Evolutionary conservation across 2,113 vertebrate genomes (phyloP).

Genomic region (Tauraco erythrolophus): DNA sequence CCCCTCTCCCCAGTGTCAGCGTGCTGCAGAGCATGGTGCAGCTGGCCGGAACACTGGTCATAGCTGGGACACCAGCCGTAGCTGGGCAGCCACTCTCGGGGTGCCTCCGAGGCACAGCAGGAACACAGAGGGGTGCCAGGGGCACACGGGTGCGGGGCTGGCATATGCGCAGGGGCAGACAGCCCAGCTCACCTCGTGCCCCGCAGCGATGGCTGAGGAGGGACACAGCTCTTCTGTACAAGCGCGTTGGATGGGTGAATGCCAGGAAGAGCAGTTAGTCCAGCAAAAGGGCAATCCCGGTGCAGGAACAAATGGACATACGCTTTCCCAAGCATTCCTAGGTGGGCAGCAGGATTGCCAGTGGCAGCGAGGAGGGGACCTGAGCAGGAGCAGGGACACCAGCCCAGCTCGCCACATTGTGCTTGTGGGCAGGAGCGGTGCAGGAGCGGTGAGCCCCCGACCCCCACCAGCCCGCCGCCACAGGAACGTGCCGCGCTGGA

Average conservation of each 20-base stretch:
- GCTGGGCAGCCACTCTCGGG: accelerated
- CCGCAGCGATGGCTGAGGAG: neutral
- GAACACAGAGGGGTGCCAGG: neutral
- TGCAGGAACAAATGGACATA: neutral
- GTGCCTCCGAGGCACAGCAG: neutral
- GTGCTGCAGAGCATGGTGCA: accelerated
- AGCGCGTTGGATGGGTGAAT: neutral
- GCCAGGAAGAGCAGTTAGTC: neutral
- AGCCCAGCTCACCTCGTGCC: neutral
- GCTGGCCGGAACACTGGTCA: accelerated
- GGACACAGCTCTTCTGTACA: neutral
- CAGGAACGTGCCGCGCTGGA: accelerated
- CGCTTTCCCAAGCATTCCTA: too few species aligned
- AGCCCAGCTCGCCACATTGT: accelerated
- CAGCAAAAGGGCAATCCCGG: neutral
- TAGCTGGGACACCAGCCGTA: neutral
- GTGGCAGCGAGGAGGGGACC: neutral
- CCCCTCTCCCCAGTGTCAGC: too few species aligned
- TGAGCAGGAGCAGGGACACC: neutral
- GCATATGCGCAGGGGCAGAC: too few species aligned
- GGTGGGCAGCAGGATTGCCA: accelerated
- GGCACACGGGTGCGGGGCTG: too few species aligned
- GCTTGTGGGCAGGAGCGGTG: neutral
- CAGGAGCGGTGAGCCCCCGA: too few species aligned
- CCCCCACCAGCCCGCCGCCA: accelerated